Evolutionary conservation across 2,797 vertebrate species (phyloP), one percentile per base, ranked within the genome.

Genomic region (Falco concolor): DNA sequence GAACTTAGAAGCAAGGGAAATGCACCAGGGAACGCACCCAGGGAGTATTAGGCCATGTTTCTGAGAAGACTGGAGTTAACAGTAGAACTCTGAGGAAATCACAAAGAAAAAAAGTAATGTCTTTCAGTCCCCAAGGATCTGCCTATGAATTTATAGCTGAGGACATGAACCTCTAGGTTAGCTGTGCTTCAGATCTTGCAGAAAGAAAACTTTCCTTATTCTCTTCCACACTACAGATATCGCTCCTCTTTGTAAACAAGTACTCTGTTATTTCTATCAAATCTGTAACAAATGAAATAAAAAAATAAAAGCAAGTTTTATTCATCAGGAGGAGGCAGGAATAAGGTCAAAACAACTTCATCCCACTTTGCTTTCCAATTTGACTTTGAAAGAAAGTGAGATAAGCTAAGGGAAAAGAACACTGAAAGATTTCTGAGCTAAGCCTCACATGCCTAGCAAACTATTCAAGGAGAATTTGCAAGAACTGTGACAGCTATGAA

Each of bases 1-100:
- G 91, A 95, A 59, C 67, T 91, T 92, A 81, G 70, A 90, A 88
- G 83, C 19, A 63, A 88, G 59, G 5, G 59, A 91, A 95, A 86
- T 54, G 47, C 95, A 85, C 76, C 40, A 78, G 76, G 89, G 92
- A 80, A 87, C 54, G 76, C 65, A 64, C 82, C 78, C 76, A 65
- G 81, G 65, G 91, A 93, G 63, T 69, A 75, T 45, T 52, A 91
- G 77, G 47, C 83, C 76, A 13, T 70, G 57, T 63, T 87, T 95
- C 84, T 69, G 89, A 91, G 89, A 72, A 92, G 68, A 28, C 56
- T 87, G 72, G 56, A 93, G 84, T 60, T 80, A 72, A 75, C 69
- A 22, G 32, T 36, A 81, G 65, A 89, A 64, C 21, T 70, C 88
- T 56, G 36, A 84, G 88, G 90, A 96, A 96, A 92, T 77, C 82